Percentiles rank a stretch among this genome's conserved stretches.
Evolutionary conservation across 1,140 invertebrate genomes (phyloP).

Genomic region (Cydia strobilella): DNA sequence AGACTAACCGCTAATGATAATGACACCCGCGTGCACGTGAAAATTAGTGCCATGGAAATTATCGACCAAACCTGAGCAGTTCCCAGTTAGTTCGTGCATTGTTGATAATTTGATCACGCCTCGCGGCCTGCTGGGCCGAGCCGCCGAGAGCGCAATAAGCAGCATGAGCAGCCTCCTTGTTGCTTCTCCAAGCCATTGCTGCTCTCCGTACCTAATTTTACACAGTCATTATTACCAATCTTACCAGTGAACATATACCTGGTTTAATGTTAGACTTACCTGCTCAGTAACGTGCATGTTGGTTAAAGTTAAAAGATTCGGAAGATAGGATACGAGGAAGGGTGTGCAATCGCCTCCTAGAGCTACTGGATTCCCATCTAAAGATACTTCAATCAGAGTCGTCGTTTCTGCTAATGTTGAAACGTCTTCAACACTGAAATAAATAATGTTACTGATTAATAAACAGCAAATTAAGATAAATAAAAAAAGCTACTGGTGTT

Average conservation of each 20-base stretch:
- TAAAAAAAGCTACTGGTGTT: slow-evolving; percentile 12
- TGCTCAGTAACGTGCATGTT: slow-evolving; percentile 89
- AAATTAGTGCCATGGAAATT: slow-evolving; percentile 20
- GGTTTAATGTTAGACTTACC: slow-evolving; percentile 49
- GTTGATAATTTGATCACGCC: slow-evolving; percentile 88
- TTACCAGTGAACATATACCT: background rate
- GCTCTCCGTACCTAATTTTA: slow-evolving; percentile 84
- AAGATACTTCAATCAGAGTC: slow-evolving; percentile 88
- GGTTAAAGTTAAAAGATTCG: slow-evolving; percentile 85
- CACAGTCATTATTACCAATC: background rate
- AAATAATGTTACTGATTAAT: slow-evolving; percentile 34
- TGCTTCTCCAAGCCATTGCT: slow-evolving; percentile 87
- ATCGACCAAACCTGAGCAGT: slow-evolving; percentile 80
- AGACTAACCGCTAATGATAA: slow-evolving; percentile 19
- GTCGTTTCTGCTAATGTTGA: slow-evolving; percentile 86
- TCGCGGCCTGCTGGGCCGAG: slow-evolving; percentile 83
- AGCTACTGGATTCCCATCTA: slow-evolving; percentile 93
- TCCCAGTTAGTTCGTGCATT: slow-evolving; percentile 92
- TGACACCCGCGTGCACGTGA: slow-evolving; percentile 12
- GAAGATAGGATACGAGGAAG: slow-evolving; percentile 89
- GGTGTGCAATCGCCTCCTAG: slow-evolving; percentile 87
- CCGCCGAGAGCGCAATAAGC: slow-evolving; percentile 85
- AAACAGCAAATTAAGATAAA: slow-evolving; percentile 31
- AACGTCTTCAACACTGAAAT: slow-evolving; percentile 89
- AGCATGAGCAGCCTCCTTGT: slow-evolving; percentile 86